These are phyloP conservation scores for Chironomus tepperi DNA, from an alignment of 1,140 invertebrate genomes.

Conservation along the genomic window DNA sequence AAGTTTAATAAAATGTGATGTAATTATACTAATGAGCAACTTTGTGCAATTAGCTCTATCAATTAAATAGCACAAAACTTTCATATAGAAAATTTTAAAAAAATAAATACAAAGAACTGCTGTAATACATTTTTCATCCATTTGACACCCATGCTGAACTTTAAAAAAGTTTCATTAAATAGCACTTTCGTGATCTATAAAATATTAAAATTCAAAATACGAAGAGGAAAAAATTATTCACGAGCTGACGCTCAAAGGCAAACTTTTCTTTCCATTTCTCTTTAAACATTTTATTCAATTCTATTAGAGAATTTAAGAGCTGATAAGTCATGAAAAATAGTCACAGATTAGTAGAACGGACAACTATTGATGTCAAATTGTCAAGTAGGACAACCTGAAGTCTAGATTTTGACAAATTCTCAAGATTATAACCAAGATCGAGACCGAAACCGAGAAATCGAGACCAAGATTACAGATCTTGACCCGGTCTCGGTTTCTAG, in stretches of 20 bases:
- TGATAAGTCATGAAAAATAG: no score
- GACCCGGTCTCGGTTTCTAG: no score
- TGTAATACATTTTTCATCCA: background rate
- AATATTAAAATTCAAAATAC: background rate
- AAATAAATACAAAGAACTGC: background rate
- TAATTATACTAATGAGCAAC: slow-evolving; percentile 2
- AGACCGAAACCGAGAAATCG: no score
- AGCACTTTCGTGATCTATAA: background rate
- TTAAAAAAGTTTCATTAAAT: background rate
- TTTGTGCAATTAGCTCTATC: background rate
- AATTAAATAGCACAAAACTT: background rate
- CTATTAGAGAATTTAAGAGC: no score
- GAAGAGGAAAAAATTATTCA: background rate
- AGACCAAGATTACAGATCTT: no score
- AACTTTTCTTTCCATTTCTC: background rate
- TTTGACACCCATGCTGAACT: background rate
- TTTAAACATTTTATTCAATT: no score
- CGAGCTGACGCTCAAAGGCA: slow-evolving; percentile 3
- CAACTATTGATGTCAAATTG: no score
- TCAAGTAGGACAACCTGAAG: no score
- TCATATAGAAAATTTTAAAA: background rate
- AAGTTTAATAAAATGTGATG: background rate
- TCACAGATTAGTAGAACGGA: no score
- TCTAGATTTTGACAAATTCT: no score
- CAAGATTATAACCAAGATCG: no score